A percentile compares a stretch with the other conserved stretches of the same genome.
These are phyloP conservation scores for Adelosebastes latens DNA, from an alignment of 2,797 vertebrate species.

Conservation along the genomic window DNA sequence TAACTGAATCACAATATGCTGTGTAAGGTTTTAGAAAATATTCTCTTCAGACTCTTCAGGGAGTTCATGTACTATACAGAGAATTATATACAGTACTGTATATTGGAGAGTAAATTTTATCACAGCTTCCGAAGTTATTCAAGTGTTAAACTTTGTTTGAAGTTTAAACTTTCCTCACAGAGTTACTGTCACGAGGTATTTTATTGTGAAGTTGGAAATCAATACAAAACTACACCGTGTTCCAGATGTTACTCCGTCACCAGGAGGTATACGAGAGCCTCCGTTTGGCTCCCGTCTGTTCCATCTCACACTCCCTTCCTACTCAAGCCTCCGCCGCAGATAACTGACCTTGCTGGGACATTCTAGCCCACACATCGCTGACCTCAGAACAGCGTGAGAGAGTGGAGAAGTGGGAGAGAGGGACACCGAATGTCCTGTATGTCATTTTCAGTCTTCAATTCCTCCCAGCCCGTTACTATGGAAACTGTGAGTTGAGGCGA, in stretches of 20 bases:
- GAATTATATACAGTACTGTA: constrained; percentile 16
- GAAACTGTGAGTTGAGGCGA: constrained; percentile 91
- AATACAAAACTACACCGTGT: background rate
- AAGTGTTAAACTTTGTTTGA: constrained; percentile 14
- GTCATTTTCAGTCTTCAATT: constrained; percentile 94
- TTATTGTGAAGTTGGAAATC: constrained; percentile 7
- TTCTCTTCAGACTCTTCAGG: constrained; percentile 7
- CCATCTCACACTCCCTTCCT: background rate
- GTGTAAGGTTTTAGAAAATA: constrained; percentile 37
- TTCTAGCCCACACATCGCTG: constrained; percentile 15
- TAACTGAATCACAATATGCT: constrained; percentile 29
- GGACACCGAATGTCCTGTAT: constrained; percentile 84
- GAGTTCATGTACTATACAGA: constrained; percentile 21
- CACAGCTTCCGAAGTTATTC: constrained; percentile 17
- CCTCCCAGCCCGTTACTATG: constrained; percentile 91
- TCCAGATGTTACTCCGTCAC: constrained; percentile 13
- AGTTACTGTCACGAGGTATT: constrained; percentile 7
- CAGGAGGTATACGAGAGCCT: background rate
- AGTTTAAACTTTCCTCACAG: constrained; percentile 21
- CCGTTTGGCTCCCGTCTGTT: background rate
- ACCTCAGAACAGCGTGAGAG: constrained; percentile 15
- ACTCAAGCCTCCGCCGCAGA: background rate
- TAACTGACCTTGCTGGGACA: constrained; percentile 33
- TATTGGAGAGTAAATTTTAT: constrained; percentile 38
- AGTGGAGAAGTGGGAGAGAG: background rate